A percentile compares a stretch with the other conserved stretches of the same genome.
phyloP scores from a whole-genome alignment of 1,140 invertebrate genomes.

The Caenorhabditis remanei region DNA sequence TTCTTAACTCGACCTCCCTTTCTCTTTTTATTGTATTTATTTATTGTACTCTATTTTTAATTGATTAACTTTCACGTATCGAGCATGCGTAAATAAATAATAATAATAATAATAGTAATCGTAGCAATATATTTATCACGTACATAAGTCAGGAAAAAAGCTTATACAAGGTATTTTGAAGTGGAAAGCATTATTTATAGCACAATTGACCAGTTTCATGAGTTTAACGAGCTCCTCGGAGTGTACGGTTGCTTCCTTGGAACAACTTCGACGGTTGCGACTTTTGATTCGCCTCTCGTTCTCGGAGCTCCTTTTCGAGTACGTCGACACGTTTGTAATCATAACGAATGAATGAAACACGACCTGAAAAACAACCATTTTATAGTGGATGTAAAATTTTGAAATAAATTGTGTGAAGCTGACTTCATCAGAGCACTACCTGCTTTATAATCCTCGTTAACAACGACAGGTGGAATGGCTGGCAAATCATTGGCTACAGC shows the following conservation, averaged over 20 bases:
- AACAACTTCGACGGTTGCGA: constrained; percentile 46
- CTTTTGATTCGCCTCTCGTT: constrained; percentile 43
- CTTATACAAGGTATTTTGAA: background rate
- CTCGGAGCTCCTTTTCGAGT: constrained; percentile 63
- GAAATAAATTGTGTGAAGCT: no score
- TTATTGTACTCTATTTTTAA: no score
- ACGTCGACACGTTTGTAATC: constrained; percentile 72
- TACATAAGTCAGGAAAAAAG: background rate
- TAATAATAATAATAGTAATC: no score
- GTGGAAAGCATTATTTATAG: background rate
- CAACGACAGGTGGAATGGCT: constrained; percentile 44
- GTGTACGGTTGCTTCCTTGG: constrained; percentile 32
- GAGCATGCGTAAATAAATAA: no score
- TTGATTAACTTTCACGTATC: no score
- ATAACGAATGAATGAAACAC: constrained; percentile 72
- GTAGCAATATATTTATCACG: constrained; percentile 36
- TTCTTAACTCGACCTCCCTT: no score
- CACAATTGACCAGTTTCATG: background rate
- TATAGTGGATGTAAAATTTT: background rate
- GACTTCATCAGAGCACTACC: background rate
- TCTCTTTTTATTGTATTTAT: no score
- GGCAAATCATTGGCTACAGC: constrained; percentile 6
- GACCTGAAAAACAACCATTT: constrained; percentile 68
- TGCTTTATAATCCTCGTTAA: constrained; percentile 58
- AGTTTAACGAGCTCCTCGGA: constrained; percentile 22